Evolutionary conservation across 2,888 invertebrate species (phyloP), one percentile per base, ranked within the genome.

Genomic region (Scelioninae gen. 2): DNA sequence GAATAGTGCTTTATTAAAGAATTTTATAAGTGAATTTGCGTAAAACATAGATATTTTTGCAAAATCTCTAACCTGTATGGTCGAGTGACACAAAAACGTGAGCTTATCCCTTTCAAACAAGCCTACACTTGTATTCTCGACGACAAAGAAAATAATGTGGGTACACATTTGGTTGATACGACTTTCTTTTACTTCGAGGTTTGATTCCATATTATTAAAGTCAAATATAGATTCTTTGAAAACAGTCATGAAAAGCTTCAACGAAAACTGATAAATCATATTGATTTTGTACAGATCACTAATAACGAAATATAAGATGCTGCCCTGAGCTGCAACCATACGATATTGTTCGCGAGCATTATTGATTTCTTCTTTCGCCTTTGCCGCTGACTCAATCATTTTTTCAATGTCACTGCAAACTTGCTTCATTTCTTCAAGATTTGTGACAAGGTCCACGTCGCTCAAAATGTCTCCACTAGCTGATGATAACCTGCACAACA

Each of bases 261-360:
- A 87, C 0, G 97, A 97, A 87, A 97, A 97, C 86, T 97, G 96
- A 86, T 98, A 98, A 84, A 98, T 95, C 43, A 95, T 94, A 86
- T 97, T 96, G 80, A 97, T 96, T 86, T 95, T 95, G 87, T 92
- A 91, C 52, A 98, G 87, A 81, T 97, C 97, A 83, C 96, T 97
- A 71, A 98, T 88, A 73, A 97, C 95, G 85, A 98, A 98, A 86
- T 97, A 97, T 0, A 97, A 88, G 0, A 97, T 89, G 0, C 97
- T 96, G 0, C 96, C 96, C 71, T 97, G 87, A 0, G 92, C 89
- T 0, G 97, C 96, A 0, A 95, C 96, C 4, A 93, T 91, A 85
- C 94, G 89, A 86, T 97, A 97, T 82, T 91, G 91, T 85, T 97
- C 96, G 78, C 97, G 89, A 2, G 97, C 96, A 77, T 93, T 92